Evolutionary conservation across 1,140 invertebrate genomes (phyloP), one percentile per base, ranked within the genome.

Genomic region (Pygmarrhopalites habei): DNA sequence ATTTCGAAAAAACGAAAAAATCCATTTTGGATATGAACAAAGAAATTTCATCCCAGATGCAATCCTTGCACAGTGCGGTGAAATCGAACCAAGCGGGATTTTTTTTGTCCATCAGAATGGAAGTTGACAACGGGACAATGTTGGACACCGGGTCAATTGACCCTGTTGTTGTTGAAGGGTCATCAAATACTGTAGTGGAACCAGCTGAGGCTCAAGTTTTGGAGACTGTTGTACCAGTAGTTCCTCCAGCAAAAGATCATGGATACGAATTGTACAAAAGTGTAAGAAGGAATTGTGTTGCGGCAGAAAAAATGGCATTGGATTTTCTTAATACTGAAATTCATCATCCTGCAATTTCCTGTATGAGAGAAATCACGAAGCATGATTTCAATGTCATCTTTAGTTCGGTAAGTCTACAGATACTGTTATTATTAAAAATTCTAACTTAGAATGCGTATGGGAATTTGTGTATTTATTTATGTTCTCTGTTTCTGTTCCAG

Each of bases 341-440:
- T 5, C 62, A 64, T 41, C 62, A 64, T 19, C 62, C 62, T n/a
- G 62, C 28, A 17, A 60, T 64, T 32, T 53, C 57, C 2, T 59
- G 62, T 29, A 59, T 59, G 23, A 47, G 62, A 35, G 62, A 64
- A 30, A 19, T 64, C 14, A 64, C 14, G 4, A 59, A 46, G 26
- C 19, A 3, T 2, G 62, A 64, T n/a, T 28, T 64, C 19, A 43
- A 28, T 23, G 29, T 19, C 10, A 53, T 64, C 14, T 57, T 64
- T 15, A 49, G 43, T 19, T 35, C 23, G 21, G 62, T 64, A 47
- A 28, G 62, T 43, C 1, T n/a, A 15, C 26, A 21, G 19, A 15
- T 32, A 23, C 17, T 10, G 17, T 10, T 55, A 41, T 12, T 41
- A 12, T 41, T 55, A n/a, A 29, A 5, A 17, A 17, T 10, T 56